A percentile compares a stretch with the other conserved stretches of the same genome.
phyloP scores from a whole-genome alignment of 2,113 vertebrate genomes.

The Willisornis vidua region DNA sequence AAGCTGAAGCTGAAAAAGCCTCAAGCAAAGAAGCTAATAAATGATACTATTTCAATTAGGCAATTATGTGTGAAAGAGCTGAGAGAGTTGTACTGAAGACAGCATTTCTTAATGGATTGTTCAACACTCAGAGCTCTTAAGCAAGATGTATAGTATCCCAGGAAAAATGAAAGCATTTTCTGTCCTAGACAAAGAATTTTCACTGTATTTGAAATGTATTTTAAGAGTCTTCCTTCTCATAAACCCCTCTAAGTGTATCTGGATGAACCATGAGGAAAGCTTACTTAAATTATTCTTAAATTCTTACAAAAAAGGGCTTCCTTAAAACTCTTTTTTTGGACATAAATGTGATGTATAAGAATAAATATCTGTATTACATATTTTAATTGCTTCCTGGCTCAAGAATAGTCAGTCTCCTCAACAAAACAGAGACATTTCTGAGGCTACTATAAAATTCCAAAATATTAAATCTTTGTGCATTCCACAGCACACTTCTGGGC shows the following conservation, averaged over 20 bases:
- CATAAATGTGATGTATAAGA: neutral
- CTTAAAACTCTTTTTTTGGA: neutral
- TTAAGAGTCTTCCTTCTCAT: neutral
- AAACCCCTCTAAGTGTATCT: neutral
- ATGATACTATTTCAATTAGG: slow-evolving; percentile 63
- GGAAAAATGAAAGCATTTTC: neutral
- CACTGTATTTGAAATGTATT: neutral
- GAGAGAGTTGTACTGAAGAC: slow-evolving; percentile 36
- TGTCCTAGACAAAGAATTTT: neutral
- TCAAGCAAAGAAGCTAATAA: slow-evolving; percentile 61
- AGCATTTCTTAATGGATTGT: slow-evolving; percentile 31
- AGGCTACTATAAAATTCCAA: neutral
- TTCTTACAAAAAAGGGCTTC: neutral
- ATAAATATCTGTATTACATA: neutral
- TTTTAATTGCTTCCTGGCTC: slow-evolving; percentile 1
- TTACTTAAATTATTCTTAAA: neutral
- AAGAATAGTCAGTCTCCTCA: neutral
- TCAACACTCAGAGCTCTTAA: slow-evolving; percentile 30
- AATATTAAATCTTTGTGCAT: neutral
- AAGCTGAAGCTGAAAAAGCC: slow-evolving; percentile 54
- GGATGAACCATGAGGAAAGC: neutral
- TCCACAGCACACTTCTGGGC: neutral
- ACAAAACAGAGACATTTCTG: slow-evolving; percentile 1
- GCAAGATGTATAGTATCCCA: neutral
- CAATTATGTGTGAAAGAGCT: slow-evolving; percentile 63